Conservation (phyloP, 2,113 vertebrate genomes). For the Sceloporus tristichus region DNA sequence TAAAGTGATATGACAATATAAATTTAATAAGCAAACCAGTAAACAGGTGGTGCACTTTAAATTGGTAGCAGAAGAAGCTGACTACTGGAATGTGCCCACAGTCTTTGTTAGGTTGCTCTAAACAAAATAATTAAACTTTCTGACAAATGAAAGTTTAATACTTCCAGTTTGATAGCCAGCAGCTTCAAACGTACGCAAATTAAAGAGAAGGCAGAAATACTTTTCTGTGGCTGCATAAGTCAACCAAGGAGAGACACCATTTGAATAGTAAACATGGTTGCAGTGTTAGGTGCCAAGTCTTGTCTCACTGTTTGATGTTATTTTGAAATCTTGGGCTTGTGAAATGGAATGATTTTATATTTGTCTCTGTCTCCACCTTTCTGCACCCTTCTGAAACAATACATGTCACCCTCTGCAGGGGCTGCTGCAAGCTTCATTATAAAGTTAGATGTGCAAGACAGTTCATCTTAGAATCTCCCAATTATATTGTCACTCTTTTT, state of each 20-base stretch:
- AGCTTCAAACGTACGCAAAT: not conserved
- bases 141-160: not conserved
- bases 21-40: too few species aligned
- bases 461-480: too few species aligned
- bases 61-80: not conserved
- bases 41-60: not conserved
- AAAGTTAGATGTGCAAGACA: not conserved
- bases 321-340: not conserved
- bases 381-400: not conserved
- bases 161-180: not conserved
- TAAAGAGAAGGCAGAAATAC: not conserved
- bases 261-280: not conserved
- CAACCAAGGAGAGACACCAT: not conserved
- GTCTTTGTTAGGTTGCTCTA: not conserved
- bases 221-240: not conserved
- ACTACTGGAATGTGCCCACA: not conserved
- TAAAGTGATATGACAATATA: too few species aligned
- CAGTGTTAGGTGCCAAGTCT: not conserved
- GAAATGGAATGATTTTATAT: not conserved
- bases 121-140: not conserved
- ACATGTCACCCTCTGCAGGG: not conserved
- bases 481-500: too few species aligned
- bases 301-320: not conserved
- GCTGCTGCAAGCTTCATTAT: not conserved
- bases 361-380: not conserved